Evolutionary conservation across 2,113 vertebrate genomes (phyloP).

Genomic region (Oncorhynchus keta): DNA sequence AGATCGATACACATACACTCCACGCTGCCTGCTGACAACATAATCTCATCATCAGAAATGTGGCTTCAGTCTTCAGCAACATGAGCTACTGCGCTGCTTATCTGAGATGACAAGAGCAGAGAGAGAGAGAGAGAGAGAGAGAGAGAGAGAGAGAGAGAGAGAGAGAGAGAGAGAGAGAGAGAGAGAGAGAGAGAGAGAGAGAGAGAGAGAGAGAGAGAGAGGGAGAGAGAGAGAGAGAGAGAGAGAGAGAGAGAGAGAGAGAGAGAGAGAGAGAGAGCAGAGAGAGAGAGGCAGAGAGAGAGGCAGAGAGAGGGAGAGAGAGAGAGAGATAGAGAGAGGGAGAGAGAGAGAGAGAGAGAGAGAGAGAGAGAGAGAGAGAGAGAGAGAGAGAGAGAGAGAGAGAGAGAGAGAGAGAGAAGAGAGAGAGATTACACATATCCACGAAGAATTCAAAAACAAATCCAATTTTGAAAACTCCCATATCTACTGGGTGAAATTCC

Average conservation of each 20-base stretch:
- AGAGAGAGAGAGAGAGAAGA: conserved; percentile 24
- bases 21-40: conserved; percentile 71
- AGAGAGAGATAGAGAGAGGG: conserved; percentile 19
- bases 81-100: conserved; percentile 70
- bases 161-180: conserved; percentile 49
- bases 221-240: conserved; percentile 11
- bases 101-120: conserved; percentile 61
- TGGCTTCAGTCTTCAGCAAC: conserved; percentile 66
- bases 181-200: conserved; percentile 14
- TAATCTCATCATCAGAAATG: conserved; percentile 77
- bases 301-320: conserved; percentile 49
- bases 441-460: too few species aligned
- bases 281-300: neutral
- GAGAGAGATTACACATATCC: conserved; percentile 15
- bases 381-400: conserved; percentile 17
- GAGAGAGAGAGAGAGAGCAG: conserved; percentile 29
- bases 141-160: neutral
- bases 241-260: conserved; percentile 19
- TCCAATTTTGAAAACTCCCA: too few species aligned
- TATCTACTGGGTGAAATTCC: too few species aligned
- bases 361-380: conserved; percentile 12
- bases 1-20: conserved; percentile 73
- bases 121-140: neutral
- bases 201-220: conserved; percentile 16
- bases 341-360: conserved; percentile 14